Base-by-base conservation (phyloP, 1,140 invertebrate genomes). In the Watersipora subatra region DNA sequence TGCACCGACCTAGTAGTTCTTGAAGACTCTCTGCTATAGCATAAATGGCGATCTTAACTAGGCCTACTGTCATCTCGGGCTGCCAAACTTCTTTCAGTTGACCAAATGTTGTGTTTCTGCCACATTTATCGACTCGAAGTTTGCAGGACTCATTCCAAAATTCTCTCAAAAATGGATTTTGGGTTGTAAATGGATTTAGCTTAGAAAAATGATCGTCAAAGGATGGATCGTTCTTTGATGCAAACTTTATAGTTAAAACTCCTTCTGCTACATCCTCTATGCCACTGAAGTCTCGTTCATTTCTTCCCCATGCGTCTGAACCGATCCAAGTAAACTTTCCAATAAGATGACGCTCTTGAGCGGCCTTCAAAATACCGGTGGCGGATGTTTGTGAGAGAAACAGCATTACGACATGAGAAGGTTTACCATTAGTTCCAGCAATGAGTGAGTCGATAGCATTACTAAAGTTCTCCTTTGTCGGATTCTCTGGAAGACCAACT, bases 1-100 rank as follows among this genome's bases (percentile, higher is more conserved):
- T 63, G 20, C 62, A 29, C 17, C 20, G 58, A 57, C 19, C 2
- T 20, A 63, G 2, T 34, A 62, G 28, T 3, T 62, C 78, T 70
- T 86, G 82, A 2, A 92, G 80, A 0, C 88, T 89, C 71, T 88
- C 81, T 1, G 89, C 90, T 73, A 91, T 88, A 0, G 89, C 87
- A 72, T 89, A 90, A 1, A 92, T 88, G 25, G 89, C 89, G 74
- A 91, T 88, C 19, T 91, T 86, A 25, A 92, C 89, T 73, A 91
- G 89, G 69, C 89, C 88, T 15, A 90, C 86, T 78, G 90, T 90
- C 17, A 87, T 87, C 73, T 91, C 89, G 70, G 89, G 88, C 67
- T 85, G 81, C 68, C 85, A 85, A 17, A 59, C 59, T n/a, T 46
- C 34, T 12, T n/a, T 46, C 34, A 46, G n/a, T n/a, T 46, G 7